Conservation (phyloP, 2,797 vertebrate species). For the Liparis tanakae region DNA sequence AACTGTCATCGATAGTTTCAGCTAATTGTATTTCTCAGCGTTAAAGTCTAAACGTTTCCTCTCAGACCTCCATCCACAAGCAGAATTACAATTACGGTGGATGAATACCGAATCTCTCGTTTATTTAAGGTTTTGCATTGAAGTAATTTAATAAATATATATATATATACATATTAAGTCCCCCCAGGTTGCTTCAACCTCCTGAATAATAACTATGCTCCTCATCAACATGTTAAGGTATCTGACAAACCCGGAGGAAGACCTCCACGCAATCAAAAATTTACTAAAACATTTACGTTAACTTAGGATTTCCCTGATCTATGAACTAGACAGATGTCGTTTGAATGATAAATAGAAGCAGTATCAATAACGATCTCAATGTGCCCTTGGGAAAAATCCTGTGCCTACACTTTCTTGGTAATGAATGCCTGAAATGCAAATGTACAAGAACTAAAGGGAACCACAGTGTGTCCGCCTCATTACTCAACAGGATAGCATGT, state of each 20-base stretch:
- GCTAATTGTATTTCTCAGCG: neutral
- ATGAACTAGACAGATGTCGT: neutral
- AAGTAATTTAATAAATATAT: too few species aligned
- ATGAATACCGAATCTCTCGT: neutral
- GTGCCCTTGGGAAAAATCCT: neutral
- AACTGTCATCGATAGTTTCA: neutral
- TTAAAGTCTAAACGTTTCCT: neutral
- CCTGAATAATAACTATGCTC: too few species aligned
- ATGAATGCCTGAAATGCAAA: conserved; percentile 22
- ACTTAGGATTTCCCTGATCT: neutral
- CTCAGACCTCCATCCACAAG: neutral
- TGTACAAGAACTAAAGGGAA: conserved; percentile 9
- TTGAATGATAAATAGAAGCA: conserved; percentile 1
- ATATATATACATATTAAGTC: too few species aligned
- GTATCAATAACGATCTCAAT: neutral
- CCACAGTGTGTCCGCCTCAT: conserved; percentile 20
- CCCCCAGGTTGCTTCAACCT: too few species aligned
- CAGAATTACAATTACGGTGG: neutral
- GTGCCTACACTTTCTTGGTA: neutral
- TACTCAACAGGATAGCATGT: conserved; percentile 37
- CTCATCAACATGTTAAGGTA: too few species aligned
- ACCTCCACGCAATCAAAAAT: too few species aligned
- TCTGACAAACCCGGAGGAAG: too few species aligned
- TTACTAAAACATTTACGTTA: too few species aligned
- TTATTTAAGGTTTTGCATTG: neutral